Evolutionary conservation across 1,140 invertebrate species (phyloP).

Genomic region (Apis cerana): DNA sequence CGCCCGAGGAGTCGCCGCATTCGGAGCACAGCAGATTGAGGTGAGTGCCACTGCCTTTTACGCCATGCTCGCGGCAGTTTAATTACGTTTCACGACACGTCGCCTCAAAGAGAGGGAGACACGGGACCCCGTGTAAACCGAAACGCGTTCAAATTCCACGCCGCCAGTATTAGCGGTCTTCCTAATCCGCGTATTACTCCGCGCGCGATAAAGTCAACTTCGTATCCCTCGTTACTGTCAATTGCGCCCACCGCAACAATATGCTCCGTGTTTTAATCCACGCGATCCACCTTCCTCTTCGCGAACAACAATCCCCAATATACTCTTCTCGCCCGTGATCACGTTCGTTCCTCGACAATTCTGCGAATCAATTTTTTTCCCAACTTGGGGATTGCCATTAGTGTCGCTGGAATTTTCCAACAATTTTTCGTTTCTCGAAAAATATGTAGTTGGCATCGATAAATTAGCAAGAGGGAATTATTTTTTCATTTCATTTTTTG

Average conservation of each 20-base stretch:
- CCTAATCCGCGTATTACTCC: not conserved
- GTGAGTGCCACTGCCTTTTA: constrained; percentile 66
- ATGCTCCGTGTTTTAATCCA: not conserved
- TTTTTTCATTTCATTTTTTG: too few species aligned
- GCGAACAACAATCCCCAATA: too few species aligned
- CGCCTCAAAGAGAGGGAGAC: constrained; percentile 4
- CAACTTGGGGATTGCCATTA: too few species aligned
- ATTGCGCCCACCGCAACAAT: constrained; percentile 19
- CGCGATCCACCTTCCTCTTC: not conserved
- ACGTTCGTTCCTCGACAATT: too few species aligned
- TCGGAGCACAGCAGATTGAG: constrained; percentile 76
- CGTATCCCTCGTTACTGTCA: constrained; percentile 6
- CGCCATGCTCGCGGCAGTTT: constrained; percentile 13
- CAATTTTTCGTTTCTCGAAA: too few species aligned
- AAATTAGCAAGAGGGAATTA: too few species aligned
- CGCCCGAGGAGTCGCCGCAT: constrained; percentile 72
- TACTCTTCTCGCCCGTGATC: too few species aligned
- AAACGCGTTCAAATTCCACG: constrained; percentile 14
- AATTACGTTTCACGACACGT: constrained; percentile 17
- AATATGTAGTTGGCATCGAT: too few species aligned
- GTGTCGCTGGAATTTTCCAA: too few species aligned
- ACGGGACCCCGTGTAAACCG: not conserved
- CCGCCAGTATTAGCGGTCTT: not conserved
- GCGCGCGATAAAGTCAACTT: not conserved
- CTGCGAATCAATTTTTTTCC: too few species aligned